Conservation (phyloP, 1,140 invertebrate species). For the Drosophila baimaii region DNA sequence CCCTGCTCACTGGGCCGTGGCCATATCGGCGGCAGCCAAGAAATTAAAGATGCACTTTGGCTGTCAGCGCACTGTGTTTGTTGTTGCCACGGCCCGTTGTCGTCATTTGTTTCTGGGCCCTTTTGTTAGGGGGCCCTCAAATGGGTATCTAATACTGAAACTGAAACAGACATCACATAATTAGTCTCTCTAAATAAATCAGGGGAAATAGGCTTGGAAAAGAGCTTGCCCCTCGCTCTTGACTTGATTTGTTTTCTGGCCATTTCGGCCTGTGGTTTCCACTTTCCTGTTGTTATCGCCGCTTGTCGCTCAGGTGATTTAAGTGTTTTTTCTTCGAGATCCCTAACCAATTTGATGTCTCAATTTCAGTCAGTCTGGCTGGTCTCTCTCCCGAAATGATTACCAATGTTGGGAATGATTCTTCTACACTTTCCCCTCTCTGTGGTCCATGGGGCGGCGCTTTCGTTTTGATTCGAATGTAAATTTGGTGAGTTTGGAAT, state of each 20-base stretch:
- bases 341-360: constrained; percentile 67
- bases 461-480: constrained; percentile 62
- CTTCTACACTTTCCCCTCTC: constrained; percentile 8
- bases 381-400: constrained; percentile 22
- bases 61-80: constrained; percentile 74
- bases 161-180: constrained; percentile 67
- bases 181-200: constrained; percentile 80
- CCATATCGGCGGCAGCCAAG: constrained; percentile 38
- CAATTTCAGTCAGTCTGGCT: too few species aligned
- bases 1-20: constrained; percentile 67
- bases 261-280: constrained; percentile 25
- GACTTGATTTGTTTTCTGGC: constrained; percentile 66
- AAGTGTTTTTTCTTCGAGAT: constrained; percentile 59
- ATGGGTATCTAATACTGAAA: constrained; percentile 38
- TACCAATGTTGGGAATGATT: constrained; percentile 40
- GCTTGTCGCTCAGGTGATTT: constrained; percentile 74
- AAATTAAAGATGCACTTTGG: constrained; percentile 78
- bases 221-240: constrained; percentile 7
- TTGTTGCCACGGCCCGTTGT: constrained; percentile 42
- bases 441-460: constrained; percentile 36
- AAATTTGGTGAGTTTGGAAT: constrained; percentile 52
- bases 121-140: constrained; percentile 3
- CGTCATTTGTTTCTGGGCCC: constrained; percentile 54
- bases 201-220: constrained; percentile 32
- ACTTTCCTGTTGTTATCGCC: constrained; percentile 62